phyloP scores from a whole-genome alignment of 1,140 invertebrate genomes.

The Drosophila quadrilineata region DNA sequence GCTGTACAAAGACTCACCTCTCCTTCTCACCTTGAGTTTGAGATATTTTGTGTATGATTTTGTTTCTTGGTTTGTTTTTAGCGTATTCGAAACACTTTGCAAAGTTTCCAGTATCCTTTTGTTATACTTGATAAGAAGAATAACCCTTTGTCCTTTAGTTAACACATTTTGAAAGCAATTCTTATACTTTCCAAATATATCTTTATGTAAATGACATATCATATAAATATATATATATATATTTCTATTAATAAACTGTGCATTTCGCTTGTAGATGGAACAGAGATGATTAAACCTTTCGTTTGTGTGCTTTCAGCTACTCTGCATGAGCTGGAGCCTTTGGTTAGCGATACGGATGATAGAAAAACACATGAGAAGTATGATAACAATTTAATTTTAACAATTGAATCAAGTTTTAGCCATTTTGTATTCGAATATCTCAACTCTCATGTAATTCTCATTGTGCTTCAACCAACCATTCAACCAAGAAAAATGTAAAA shows the following conservation, averaged over 20 bases:
- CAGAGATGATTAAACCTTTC: conserved; percentile 59
- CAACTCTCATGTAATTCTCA: conserved; percentile 37
- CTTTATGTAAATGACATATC: conserved; percentile 50
- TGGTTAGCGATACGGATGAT: conserved; percentile 87
- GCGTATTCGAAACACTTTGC: conserved; percentile 61
- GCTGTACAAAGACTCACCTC: conserved; percentile 64
- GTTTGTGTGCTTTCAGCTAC: conserved; percentile 80
- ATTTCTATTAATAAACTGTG: too few relatives aligned
- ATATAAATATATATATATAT: conserved; percentile 31
- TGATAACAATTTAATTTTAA: conserved; percentile 59
- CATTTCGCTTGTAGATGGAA: conserved; percentile 23
- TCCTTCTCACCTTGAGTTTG: conserved; percentile 17
- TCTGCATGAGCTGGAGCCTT: conserved; percentile 87
- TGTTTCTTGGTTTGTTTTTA: too few relatives aligned
- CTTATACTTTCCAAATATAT: conserved; percentile 44
- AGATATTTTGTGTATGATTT: too few relatives aligned
- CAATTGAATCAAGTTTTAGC: too few relatives aligned
- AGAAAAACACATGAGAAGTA: conserved; percentile 80
- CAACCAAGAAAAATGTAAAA: too few relatives aligned
- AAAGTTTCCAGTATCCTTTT: conserved; percentile 38
- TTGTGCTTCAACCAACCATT: conserved; percentile 52
- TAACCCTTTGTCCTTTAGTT: conserved; percentile 50
- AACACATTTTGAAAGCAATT: conserved; percentile 36
- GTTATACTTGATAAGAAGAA: conserved; percentile 25
- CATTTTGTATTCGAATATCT: conserved; percentile 22